Conservation (phyloP, 2,888 invertebrate species). For the Tortrix viridana region DNA sequence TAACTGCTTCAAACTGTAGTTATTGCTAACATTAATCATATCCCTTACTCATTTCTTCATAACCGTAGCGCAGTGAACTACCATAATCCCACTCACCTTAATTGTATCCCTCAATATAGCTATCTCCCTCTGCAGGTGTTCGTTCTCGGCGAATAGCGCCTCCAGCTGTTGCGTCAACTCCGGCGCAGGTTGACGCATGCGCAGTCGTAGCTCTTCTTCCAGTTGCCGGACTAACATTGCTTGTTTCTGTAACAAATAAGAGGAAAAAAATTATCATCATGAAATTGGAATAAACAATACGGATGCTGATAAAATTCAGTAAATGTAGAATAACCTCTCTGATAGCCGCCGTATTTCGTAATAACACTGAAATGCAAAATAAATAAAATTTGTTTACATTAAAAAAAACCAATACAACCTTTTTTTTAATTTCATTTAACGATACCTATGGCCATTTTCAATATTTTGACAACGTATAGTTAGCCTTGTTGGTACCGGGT, state of each 20-base stretch:
- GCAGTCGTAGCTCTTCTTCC: constrained; percentile 94
- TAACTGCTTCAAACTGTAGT: too few species aligned
- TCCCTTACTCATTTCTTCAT: too few species aligned
- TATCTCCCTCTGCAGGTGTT: constrained; percentile 96
- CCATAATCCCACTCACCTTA: constrained; percentile 85
- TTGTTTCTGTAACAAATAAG: constrained; percentile 91
- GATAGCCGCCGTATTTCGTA: too few species aligned
- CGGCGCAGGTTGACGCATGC: constrained; percentile 94
- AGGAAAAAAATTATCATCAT: constrained; percentile 23
- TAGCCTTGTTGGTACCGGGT: too few species aligned
- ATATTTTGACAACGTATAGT: too few species aligned
- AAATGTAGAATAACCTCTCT: too few species aligned
- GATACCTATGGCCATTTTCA: too few species aligned
- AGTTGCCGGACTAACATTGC: constrained; percentile 96
- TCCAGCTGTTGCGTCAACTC: constrained; percentile 97
- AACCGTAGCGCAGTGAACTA: background rate
- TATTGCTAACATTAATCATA: too few species aligned
- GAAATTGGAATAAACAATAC: too few species aligned
- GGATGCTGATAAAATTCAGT: background rate
- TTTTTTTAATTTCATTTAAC: background rate
- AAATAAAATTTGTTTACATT: too few species aligned
- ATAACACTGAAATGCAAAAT: too few species aligned
- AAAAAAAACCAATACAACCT: too few species aligned
- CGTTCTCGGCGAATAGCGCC: constrained; percentile 95
- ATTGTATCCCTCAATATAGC: constrained; percentile 96